Evolutionary conservation across 2,113 vertebrate species (phyloP), one percentile per base, ranked within the genome.

Genomic region (Pseudopipra pipra): DNA sequence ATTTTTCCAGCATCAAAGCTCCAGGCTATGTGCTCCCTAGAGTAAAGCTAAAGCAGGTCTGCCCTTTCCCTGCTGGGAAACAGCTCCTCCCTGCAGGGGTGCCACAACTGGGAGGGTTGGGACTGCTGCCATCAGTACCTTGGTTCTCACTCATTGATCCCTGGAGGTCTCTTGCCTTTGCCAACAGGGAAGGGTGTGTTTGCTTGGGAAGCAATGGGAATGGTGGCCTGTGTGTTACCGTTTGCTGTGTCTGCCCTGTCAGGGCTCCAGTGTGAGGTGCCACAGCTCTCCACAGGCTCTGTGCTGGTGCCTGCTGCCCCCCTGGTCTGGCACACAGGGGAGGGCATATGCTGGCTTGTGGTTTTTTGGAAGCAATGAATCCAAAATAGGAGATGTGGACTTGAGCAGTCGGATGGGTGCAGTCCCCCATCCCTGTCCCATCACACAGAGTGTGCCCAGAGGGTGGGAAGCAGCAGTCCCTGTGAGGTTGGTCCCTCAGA

Each of bases 181-280:
- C 66, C 13, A 2, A 1, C 10, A 35, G n/a, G 23, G 7, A 44
- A n/a, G 39, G 6, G 5, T 4, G 47, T 12, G 14, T 49, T 39
- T 47, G 31, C 25, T 6, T 11, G 56, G 56, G 21, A 33, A 22
- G 23, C 6, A 28, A 2, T 4, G 41, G 49, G 11, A 33, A 11
- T 1, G 9, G 65, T 12, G 51, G 43, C 11, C 39, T 22, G 18
- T 1, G 22, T 12, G 66, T 55, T 35, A 31, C 41, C 3, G 1
- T 31, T 4, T 37, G 56, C 23, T 2, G 11, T 12, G 49, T 8
- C 54, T 65, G 75, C 62, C 67, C 28, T 49, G 39, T 16, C 54
- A 21, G n/a, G 46, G 3, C 12, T 11, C 13, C 3, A 11, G 2
- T 1, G 3, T 1, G 1, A 6, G 47, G 17, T 14, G 5, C 63